These are phyloP conservation scores for Tethya wilhelma DNA, from an alignment of 37 sponge, comb jelly and placozoan genomes.

Conservation along the genomic window DNA sequence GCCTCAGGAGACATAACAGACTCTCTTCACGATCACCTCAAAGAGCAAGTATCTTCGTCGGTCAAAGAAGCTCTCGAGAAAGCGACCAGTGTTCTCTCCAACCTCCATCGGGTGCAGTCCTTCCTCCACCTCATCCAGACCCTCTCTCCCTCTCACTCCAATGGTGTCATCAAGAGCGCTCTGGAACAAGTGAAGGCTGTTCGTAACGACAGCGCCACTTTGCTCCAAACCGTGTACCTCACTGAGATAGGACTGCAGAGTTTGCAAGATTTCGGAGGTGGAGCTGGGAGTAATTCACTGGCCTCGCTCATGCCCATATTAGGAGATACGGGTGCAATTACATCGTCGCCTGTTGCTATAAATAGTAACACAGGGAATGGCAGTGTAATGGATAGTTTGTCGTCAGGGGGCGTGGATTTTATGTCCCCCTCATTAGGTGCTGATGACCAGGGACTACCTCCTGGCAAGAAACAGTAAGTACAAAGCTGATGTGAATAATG, in stretches of 20 bases:
- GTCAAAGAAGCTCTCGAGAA: constrained; percentile 58
- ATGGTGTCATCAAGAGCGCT: constrained; percentile 30
- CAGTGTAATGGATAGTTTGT: neutral
- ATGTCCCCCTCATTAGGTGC: neutral
- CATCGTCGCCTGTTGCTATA: neutral
- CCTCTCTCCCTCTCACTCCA: neutral
- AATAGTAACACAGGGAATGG: neutral
- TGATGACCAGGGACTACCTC: neutral
- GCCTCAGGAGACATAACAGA: too few species aligned
- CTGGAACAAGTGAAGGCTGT: constrained; percentile 42
- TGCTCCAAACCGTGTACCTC: constrained; percentile 63
- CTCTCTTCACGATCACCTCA: constrained; percentile 38
- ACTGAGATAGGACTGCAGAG: constrained; percentile 71
- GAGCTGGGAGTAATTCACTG: neutral
- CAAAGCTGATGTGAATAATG: neutral
- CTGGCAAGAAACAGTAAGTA: constrained; percentile 4
- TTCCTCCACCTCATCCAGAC: constrained; percentile 47
- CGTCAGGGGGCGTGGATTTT: neutral
- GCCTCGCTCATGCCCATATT: constrained; percentile 6
- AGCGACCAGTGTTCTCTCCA: constrained; percentile 53
- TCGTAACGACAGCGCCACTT: constrained; percentile 40
- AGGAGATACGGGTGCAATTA: neutral
- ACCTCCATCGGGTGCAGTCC: constrained; percentile 64
- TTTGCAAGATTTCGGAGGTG: neutral
- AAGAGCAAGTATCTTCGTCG: constrained; percentile 36